Conservation (phyloP, 2,888 invertebrate species). For the Tuberolachnus salignus region DNA sequence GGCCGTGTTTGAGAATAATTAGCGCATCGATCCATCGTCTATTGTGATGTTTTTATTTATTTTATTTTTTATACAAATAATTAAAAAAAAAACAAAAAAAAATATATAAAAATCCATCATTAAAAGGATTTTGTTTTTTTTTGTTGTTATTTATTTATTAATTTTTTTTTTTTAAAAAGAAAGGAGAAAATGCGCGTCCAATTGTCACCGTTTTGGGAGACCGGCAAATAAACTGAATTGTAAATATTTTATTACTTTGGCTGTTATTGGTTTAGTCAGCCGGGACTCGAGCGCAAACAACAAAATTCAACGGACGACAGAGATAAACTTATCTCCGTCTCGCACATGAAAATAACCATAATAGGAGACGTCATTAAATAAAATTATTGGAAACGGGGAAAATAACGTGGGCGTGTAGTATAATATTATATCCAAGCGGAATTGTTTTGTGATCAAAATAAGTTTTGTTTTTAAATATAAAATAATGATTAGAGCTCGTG, state of each 20-base stretch:
- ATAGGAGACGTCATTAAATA: too few relatives aligned
- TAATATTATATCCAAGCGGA: too few relatives aligned
- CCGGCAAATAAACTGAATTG: constrained; percentile 24
- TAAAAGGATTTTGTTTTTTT: constrained; percentile 14
- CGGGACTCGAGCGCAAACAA: not conserved
- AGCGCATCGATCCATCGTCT: not conserved
- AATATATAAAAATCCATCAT: constrained; percentile 24
- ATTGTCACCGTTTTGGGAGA: not conserved
- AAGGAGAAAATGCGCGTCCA: not conserved
- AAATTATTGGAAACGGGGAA: too few relatives aligned
- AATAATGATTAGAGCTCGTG: too few relatives aligned
- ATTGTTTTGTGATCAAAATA: too few relatives aligned
- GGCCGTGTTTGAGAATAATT: constrained; percentile 19
- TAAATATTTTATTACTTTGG: constrained; percentile 8
- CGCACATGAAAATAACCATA: too few relatives aligned
- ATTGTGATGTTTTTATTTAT: not conserved
- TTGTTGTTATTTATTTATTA: too few relatives aligned
- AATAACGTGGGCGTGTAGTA: too few relatives aligned
- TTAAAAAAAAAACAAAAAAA: not conserved
- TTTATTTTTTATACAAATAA: not conserved
- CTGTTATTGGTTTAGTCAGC: constrained; percentile 14
- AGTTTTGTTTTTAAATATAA: too few relatives aligned
- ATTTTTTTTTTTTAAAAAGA: not conserved
- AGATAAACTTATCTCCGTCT: too few relatives aligned
- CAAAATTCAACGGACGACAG: not conserved